A percentile compares a stretch with the other conserved stretches of the same genome.
These are phyloP conservation scores for Dascillus cervinus DNA, from an alignment of 2,888 invertebrate genomes.

Conservation along the genomic window DNA sequence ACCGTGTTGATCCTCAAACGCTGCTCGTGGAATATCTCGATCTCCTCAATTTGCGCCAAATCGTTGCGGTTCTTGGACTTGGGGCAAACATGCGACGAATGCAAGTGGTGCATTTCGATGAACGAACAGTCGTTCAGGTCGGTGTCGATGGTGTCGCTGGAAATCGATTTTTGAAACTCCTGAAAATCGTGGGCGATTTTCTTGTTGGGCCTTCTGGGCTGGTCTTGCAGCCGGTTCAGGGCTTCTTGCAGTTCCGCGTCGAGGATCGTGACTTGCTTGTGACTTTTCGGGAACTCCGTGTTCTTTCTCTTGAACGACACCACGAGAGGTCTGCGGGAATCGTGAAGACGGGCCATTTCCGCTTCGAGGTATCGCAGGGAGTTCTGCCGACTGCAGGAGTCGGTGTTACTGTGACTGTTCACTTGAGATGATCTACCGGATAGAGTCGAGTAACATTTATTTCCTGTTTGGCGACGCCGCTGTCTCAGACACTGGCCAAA, in stretches of 20 bases:
- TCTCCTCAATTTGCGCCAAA: conserved; percentile 10
- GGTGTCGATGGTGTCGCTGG: too few relatives aligned
- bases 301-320: conserved; percentile 36
- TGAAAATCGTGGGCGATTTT: conserved; percentile 5
- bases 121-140: conserved; percentile 9
- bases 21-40: conserved; percentile 12
- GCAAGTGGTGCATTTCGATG: conserved; percentile 11
- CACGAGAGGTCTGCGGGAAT: conserved; percentile 38
- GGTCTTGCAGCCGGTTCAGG: conserved; percentile 21
- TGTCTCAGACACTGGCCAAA: conserved; percentile 31
- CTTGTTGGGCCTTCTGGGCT: conserved; percentile 10
- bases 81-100: conserved; percentile 5
- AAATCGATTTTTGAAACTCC: conserved; percentile 6
- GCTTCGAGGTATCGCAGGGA: conserved; percentile 38
- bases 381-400: conserved; percentile 36
- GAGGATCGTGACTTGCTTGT: conserved; percentile 22
- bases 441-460: conserved; percentile 36
- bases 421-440: conserved; percentile 35
- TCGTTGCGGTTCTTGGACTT: conserved; percentile 6
- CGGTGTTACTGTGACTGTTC: conserved; percentile 36
- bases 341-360: conserved; percentile 36
- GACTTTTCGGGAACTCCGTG: conserved; percentile 12
- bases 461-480: conserved; percentile 25
- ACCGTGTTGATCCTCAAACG: conserved; percentile 9
- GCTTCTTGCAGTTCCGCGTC: conserved; percentile 27